These are phyloP conservation scores for Turnix velox DNA, from an alignment of 2,113 vertebrate species.

Conservation along the genomic window DNA sequence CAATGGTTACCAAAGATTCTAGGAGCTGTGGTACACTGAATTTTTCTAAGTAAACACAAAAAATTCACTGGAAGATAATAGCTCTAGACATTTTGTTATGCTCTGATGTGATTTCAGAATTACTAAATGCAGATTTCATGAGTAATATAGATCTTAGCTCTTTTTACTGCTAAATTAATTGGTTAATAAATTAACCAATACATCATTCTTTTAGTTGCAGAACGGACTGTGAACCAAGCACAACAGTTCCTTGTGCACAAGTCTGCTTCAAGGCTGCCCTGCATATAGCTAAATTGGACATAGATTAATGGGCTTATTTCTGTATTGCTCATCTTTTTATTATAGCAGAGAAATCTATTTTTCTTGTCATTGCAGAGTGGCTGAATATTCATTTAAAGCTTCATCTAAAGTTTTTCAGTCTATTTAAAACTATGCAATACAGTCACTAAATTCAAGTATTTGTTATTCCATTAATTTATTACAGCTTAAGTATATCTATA, in stretches of 20 bases:
- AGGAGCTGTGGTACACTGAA: not conserved
- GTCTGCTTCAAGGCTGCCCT: not conserved
- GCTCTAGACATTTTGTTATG: not conserved
- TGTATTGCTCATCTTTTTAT: not conserved
- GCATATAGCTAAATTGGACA: not conserved
- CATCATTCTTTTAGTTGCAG: not conserved
- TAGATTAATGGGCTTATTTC: slow-evolving; percentile 21
- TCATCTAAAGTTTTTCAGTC: not conserved
- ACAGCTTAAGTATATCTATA: not conserved
- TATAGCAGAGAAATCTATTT: not conserved
- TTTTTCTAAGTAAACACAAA: slow-evolving; percentile 3
- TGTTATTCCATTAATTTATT: not conserved
- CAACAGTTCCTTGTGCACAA: slow-evolving; percentile 4
- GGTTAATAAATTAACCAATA: slow-evolving; percentile 9
- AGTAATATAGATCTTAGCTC: not conserved
- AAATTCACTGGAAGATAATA: not conserved
- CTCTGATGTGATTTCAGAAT: not conserved
- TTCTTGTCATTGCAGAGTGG: not conserved
- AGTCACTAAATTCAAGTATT: not conserved
- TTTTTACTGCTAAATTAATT: not conserved
- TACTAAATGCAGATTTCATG: not conserved
- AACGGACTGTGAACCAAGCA: not conserved
- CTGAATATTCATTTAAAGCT: slow-evolving; percentile 9
- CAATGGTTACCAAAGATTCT: not conserved
- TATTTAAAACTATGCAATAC: not conserved